phyloP scores from a whole-genome alignment of 2,797 vertebrate species.

The Platyrinchus mystaceus region DNA sequence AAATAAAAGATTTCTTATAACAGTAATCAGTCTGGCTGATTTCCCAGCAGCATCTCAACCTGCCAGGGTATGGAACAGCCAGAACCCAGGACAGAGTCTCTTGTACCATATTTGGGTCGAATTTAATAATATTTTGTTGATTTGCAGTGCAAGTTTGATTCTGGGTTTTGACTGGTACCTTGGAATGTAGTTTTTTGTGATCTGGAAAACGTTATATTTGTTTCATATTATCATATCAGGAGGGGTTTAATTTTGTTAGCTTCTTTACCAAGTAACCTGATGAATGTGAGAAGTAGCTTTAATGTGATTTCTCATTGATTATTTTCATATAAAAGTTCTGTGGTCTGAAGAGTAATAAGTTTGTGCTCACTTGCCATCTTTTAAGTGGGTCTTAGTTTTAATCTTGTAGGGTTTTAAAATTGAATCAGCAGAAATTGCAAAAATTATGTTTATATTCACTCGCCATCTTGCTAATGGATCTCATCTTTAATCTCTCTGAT shows the following conservation, averaged over 20 bases:
- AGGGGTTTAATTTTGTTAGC: constrained; percentile 11
- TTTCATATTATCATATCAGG: not conserved
- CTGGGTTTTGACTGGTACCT: not conserved
- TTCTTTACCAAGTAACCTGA: not conserved
- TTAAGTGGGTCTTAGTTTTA: constrained; percentile 9
- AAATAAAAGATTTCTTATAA: constrained; percentile 54
- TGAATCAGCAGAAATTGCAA: constrained; percentile 37
- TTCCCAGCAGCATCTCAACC: constrained; percentile 23
- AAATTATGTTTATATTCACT: constrained; percentile 32
- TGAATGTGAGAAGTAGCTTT: constrained; percentile 29
- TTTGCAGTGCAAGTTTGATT: not conserved
- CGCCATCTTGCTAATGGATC: constrained; percentile 19
- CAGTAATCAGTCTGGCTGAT: constrained; percentile 42
- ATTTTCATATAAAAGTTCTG: not conserved
- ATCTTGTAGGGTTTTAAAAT: constrained; percentile 40
- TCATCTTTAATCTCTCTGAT: constrained; percentile 37
- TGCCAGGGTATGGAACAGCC: not conserved
- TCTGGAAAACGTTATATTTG: not conserved
- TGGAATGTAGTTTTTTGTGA: not conserved
- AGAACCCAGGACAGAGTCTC: not conserved
- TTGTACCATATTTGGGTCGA: not conserved
- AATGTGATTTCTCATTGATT: constrained; percentile 23
- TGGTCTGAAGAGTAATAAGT: not conserved
- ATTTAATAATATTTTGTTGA: not conserved
- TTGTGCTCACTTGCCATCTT: not conserved